Conservation (phyloP, 2,797 vertebrate genomes). For the Ceryle rudis region DNA sequence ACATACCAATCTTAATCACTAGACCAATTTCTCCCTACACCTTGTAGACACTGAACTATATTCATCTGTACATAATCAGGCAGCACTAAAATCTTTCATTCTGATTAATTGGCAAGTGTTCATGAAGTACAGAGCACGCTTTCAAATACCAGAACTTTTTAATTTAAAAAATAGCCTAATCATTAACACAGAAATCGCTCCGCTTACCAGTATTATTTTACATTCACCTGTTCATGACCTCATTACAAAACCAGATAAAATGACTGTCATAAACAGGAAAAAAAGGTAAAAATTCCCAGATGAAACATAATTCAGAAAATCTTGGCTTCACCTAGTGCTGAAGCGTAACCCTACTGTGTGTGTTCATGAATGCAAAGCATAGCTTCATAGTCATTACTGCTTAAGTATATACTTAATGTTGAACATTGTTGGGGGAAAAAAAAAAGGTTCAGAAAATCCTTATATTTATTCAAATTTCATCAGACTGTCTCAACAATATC, state of each 20-base stretch:
- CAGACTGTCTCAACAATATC: conserved; percentile 61
- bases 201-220: conserved; percentile 81
- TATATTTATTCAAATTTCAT: conserved; percentile 77
- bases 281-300: conserved; percentile 81
- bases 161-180: conserved; percentile 81
- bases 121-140: conserved; percentile 71
- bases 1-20: conserved; percentile 2
- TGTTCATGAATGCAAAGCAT: conserved; percentile 79
- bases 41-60: conserved; percentile 66
- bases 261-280: conserved; percentile 82
- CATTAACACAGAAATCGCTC: conserved; percentile 81
- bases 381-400: conserved; percentile 72
- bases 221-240: conserved; percentile 84
- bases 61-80: conserved; percentile 75
- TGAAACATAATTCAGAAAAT: conserved; percentile 83
- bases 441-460: conserved; percentile 68
- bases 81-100: conserved; percentile 77
- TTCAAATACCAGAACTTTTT: conserved; percentile 81
- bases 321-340: conserved; percentile 79
- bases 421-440: conserved; percentile 54
- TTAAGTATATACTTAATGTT: conserved; percentile 77
- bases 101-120: conserved; percentile 79
- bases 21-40: conserved; percentile 50
- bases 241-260: conserved; percentile 83
- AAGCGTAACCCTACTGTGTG: conserved; percentile 75